Conservation (phyloP, 2,888 invertebrate species). For the Hirtodrosophila histrioides region DNA sequence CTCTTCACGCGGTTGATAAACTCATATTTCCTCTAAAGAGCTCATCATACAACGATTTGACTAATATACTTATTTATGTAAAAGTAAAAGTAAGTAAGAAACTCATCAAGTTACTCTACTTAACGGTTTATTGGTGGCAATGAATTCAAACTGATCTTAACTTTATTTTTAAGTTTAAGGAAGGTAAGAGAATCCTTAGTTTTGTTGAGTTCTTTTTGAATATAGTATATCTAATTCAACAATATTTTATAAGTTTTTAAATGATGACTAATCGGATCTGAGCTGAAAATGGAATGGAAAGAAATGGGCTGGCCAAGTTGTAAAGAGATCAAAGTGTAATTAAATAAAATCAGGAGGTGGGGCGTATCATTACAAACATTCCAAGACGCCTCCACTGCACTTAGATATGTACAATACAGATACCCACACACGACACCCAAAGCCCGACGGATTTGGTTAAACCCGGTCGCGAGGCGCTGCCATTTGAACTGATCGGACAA, state of each 20-base stretch:
- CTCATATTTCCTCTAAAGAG: background rate
- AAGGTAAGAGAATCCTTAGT: no score
- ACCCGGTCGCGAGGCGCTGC: conserved; percentile 23
- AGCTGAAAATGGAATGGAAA: conserved; percentile 4
- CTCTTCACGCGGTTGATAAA: background rate
- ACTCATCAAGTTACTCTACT: no score
- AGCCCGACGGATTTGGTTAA: conserved; percentile 39
- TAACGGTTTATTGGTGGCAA: no score
- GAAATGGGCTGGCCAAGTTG: conserved; percentile 6
- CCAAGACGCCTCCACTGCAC: conserved; percentile 26
- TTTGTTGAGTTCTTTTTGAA: background rate
- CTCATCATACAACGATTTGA: background rate
- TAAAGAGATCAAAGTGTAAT: conserved; percentile 4
- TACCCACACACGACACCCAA: conserved; percentile 15
- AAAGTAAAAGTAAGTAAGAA: no score
- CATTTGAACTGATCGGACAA: conserved; percentile 44
- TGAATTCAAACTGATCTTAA: no score
- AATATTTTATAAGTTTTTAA: no score
- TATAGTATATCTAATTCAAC: background rate
- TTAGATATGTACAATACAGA: conserved; percentile 12
- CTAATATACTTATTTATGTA: no score
- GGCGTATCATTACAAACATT: conserved; percentile 31
- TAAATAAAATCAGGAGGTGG: conserved; percentile 33
- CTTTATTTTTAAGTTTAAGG: no score
- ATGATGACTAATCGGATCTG: background rate